Base-by-base conservation (phyloP, 2,888 invertebrate genomes). In the Euzetes globulus region DNA sequence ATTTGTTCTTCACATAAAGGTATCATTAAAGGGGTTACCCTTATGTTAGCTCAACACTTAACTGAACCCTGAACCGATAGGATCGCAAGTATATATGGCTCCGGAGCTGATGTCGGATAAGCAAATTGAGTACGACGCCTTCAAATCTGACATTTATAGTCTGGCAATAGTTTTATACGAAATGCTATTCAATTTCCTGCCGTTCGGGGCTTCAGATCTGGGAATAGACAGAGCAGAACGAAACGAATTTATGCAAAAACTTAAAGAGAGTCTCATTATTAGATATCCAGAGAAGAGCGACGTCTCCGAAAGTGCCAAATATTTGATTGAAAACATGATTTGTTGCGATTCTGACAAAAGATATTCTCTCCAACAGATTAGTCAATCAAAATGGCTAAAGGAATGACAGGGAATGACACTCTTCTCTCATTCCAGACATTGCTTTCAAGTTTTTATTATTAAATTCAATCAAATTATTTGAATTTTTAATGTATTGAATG, bases 71-170 rank as follows among this genome's bases (percentile, higher is more conserved):
- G 4, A n/a, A 6, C 5, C 17, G 17, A 41, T 41, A 68, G 73
- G 73, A 11, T 27, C 72, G 11, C 33, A 15, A 9, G 17, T 50
- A 13, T 72, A 72, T 58, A 37, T 72, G 50, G 72, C 72, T 55
- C 72, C 72, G n/a, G 72, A 72, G n/a, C 19, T 72, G 1, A 9
- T 72, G 63, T 33, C 63, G 3, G 17, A 29, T 11, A 55, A 72
- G 15, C 0, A 13, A 0, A 33, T 25, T 1, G 2, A 1, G 0
- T 72, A 72, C 72, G 72, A 72, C 29, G 72, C 72, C 25, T 50
- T 58, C 33, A 58, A 52, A 22, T 52, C 27, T 29, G 72, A 72
- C 25, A 55, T 72, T 22, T 72, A 58, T 17, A 72, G 72, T 72
- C 33, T 72, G n/a, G 72, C 22, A 11, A 29, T 72, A 15, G 55